A percentile compares a stretch with the other conserved stretches of the same genome.
Evolutionary conservation across 1,140 invertebrate genomes (phyloP).

Genomic region (Panulirus ornatus): DNA sequence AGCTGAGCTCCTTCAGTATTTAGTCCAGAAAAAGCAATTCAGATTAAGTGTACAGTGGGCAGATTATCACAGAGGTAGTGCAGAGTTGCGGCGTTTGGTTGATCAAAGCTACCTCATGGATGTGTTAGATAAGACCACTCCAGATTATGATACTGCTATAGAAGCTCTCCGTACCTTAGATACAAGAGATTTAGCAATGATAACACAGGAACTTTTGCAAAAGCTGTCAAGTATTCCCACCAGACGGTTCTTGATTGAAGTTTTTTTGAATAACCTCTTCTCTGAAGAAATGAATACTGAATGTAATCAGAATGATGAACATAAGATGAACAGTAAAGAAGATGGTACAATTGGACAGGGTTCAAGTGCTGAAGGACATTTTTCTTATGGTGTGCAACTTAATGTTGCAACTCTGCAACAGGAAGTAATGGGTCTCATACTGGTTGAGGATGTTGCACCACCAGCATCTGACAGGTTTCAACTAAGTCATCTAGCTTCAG

Average conservation of each 20-base stretch:
- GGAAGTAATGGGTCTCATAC: conserved; percentile 59
- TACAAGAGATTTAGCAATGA: conserved; percentile 8
- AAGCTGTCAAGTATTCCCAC: conserved; percentile 51
- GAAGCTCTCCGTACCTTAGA: conserved; percentile 36
- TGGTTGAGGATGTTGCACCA: conserved; percentile 60
- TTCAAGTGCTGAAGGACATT: not conserved
- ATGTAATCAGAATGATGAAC: not conserved
- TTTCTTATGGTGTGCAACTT: not conserved
- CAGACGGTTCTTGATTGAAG: conserved; percentile 53
- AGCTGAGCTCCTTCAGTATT: conserved; percentile 30
- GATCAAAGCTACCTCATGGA: conserved; percentile 64
- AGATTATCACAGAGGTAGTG: conserved; percentile 27
- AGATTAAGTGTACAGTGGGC: conserved; percentile 55
- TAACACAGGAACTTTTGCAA: conserved; percentile 18
- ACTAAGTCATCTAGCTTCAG: conserved; percentile 46
- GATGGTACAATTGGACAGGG: not conserved
- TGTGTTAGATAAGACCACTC: conserved; percentile 52
- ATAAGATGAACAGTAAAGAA: not conserved
- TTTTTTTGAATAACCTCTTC: conserved; percentile 42
- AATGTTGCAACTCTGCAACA: conserved; percentile 37
- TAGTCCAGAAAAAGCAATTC: conserved; percentile 59
- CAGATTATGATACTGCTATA: conserved; percentile 42
- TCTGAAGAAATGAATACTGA: not conserved
- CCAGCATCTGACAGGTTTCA: conserved; percentile 50
- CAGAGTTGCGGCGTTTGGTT: conserved; percentile 36